A percentile compares a stretch with the other conserved stretches of the same genome.
Conservation (phyloP, 2,113 vertebrate species). For the Eonycteris spelaea region DNA sequence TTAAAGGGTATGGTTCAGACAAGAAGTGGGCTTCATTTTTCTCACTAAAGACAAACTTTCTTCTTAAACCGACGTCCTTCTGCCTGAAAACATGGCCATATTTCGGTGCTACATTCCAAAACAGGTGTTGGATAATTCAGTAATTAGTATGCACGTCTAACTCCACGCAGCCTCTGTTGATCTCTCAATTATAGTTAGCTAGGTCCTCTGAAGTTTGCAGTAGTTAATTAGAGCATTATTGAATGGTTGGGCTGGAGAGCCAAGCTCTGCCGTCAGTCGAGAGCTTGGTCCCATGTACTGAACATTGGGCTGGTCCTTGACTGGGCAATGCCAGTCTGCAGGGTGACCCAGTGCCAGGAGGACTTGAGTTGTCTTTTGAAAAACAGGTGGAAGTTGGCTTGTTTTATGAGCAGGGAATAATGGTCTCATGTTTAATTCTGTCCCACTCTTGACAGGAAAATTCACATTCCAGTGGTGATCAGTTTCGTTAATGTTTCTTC, state of each 20-base stretch:
- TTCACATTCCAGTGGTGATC: constrained; percentile 60
- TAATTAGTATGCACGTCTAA: constrained; percentile 86
- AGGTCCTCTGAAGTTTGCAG: constrained; percentile 84
- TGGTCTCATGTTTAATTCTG: constrained; percentile 59
- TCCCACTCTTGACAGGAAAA: constrained; percentile 57
- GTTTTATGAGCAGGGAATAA: constrained; percentile 49
- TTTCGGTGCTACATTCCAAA: constrained; percentile 70
- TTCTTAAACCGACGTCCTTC: constrained; percentile 43
- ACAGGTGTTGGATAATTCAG: constrained; percentile 85
- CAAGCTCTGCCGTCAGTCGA: constrained; percentile 29
- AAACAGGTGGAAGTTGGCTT: constrained; percentile 46
- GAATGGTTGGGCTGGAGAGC: constrained; percentile 71
- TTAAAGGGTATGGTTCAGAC: neutral
- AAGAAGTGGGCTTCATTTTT: constrained; percentile 21
- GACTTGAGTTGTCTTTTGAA: neutral
- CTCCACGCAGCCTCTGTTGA: constrained; percentile 82
- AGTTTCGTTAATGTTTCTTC: constrained; percentile 62
- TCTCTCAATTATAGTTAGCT: constrained; percentile 86
- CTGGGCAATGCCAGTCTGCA: neutral
- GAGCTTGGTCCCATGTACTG: neutral
- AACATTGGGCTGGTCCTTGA: neutral
- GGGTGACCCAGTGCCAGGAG: constrained; percentile 39
- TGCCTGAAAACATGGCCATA: constrained; percentile 62
- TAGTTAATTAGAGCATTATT: constrained; percentile 85
- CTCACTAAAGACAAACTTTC: neutral